Base-by-base conservation (phyloP, 2,888 invertebrate species). In the Hyalella azteca region DNA sequence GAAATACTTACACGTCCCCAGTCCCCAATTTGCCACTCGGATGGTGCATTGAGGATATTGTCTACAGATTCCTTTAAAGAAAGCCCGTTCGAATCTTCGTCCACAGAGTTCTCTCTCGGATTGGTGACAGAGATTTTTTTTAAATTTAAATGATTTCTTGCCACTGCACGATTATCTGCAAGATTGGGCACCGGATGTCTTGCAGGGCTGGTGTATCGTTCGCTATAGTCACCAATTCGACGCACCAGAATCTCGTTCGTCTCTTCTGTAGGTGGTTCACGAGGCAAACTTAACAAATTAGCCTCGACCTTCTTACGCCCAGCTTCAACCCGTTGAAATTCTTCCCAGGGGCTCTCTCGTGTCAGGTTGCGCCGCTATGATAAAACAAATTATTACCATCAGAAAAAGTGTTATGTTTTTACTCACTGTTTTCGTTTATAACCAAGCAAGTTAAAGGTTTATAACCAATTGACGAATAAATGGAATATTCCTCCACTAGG, bases 1-100 rank as follows among this genome's bases (percentile, higher is more conserved):
- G n/a, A n/a, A n/a, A n/a, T 36, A 83, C 87, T 86, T 85, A 90
- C 90, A 85, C 87, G 87, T 82, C 88, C 88, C 90, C 90, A 90
- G 0, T 87, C 86, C 41, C 89, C 89, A 32, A 87, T 87, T 84
- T 88, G 87, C 89, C 89, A 89, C 75, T 87, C 86, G 3, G 60
- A 79, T 19, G 22, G 39, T 7, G 36, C 32, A 49, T 54, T 66
- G 13, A 77, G 41, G 11, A 49, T 45, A 13, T 49, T 66, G 73
- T 66, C 66, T 2, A 66, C 9, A 9, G n/a, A 15, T 36, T 39
- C 66, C 36, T 32, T 66, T 32, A 15, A 19, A 5, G 49, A 29
- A 22, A 49, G 48, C 9, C 54, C 59, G 36, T 48, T 19, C 26
- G 40, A 39, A 40, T 80, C 80, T 9, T 79, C 79, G 26, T 78